These are phyloP conservation scores for Manis javanica DNA, from an alignment of 2,797 vertebrate species.

Conservation along the genomic window DNA sequence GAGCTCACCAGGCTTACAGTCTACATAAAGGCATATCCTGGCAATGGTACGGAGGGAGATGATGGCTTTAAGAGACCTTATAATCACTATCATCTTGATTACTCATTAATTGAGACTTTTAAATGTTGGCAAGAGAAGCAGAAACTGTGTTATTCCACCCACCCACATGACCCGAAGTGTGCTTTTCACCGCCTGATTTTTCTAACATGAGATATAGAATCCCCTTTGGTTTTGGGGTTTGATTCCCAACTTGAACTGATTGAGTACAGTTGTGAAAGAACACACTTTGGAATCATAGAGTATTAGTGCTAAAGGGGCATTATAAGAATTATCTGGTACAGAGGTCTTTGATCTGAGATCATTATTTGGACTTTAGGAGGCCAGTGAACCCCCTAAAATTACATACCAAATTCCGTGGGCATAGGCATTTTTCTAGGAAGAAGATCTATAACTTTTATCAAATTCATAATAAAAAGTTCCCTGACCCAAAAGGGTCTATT, in stretches of 20 bases:
- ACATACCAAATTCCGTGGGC: not conserved
- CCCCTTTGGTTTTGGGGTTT: slow-evolving; percentile 23
- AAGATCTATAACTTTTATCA: slow-evolving; percentile 4
- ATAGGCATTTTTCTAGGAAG: slow-evolving; percentile 40
- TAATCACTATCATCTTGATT: slow-evolving; percentile 60
- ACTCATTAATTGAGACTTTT: slow-evolving; percentile 75
- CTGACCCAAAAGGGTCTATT: not conserved
- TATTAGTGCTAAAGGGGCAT: not conserved
- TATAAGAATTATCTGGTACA: slow-evolving; percentile 6
- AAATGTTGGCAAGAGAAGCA: slow-evolving; percentile 50
- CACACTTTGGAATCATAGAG: slow-evolving; percentile 12
- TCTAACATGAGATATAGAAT: not conserved
- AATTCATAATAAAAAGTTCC: slow-evolving; percentile 25
- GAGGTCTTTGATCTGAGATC: slow-evolving; percentile 6
- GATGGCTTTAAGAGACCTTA: slow-evolving; percentile 45
- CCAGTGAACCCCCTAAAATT: not conserved
- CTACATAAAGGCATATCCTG: slow-evolving; percentile 50
- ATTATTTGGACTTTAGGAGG: slow-evolving; percentile 24
- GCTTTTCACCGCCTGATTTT: slow-evolving; percentile 5
- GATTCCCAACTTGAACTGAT: slow-evolving; percentile 20
- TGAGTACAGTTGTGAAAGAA: slow-evolving; percentile 1
- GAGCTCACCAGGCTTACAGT: slow-evolving; percentile 27
- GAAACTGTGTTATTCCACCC: not conserved
- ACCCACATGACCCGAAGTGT: not conserved
- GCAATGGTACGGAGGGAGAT: slow-evolving; percentile 41